These are phyloP conservation scores for Sycobia sp. DNA, from an alignment of 1,140 invertebrate genomes.

Conservation along the genomic window DNA sequence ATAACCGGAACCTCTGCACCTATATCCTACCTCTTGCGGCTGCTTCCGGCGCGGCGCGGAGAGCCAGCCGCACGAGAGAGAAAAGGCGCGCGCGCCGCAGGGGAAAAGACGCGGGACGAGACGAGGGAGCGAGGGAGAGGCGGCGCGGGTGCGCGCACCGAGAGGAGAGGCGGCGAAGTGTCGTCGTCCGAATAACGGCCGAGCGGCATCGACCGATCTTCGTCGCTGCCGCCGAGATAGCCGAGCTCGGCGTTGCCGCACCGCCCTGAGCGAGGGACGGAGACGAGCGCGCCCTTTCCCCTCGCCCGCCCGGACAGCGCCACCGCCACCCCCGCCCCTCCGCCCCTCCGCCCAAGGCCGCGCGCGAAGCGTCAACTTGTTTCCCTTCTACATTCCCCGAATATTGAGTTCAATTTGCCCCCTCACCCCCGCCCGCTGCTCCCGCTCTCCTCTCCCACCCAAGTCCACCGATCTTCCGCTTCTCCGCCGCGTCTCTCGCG, in stretches of 20 bases:
- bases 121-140: too few species aligned
- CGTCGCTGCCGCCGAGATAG: slow-evolving; percentile 34
- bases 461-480: neutral
- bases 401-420: slow-evolving; percentile 63
- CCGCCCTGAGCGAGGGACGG: too few species aligned
- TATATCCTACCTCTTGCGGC: too few species aligned
- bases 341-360: slow-evolving; percentile 32
- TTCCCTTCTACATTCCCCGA: slow-evolving; percentile 59
- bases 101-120: slow-evolving; percentile 19
- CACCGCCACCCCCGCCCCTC: neutral
- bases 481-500: neutral
- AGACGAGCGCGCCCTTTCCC: slow-evolving; percentile 6
- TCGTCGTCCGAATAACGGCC: slow-evolving; percentile 64
- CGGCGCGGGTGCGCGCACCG: slow-evolving; percentile 39
- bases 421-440: neutral
- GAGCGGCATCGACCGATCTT: slow-evolving; percentile 63
- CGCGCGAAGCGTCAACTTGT: slow-evolving; percentile 60
- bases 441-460: too few species aligned
- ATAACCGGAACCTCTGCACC: too few species aligned
- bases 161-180: slow-evolving; percentile 43
- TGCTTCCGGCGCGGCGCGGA: neutral
- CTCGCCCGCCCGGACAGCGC: neutral
- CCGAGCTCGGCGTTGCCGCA: slow-evolving; percentile 36
- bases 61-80: slow-evolving; percentile 29
- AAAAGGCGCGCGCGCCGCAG: neutral